phyloP scores from a whole-genome alignment of 2,888 invertebrate species.

The Caenorhabditis imperialis region DNA sequence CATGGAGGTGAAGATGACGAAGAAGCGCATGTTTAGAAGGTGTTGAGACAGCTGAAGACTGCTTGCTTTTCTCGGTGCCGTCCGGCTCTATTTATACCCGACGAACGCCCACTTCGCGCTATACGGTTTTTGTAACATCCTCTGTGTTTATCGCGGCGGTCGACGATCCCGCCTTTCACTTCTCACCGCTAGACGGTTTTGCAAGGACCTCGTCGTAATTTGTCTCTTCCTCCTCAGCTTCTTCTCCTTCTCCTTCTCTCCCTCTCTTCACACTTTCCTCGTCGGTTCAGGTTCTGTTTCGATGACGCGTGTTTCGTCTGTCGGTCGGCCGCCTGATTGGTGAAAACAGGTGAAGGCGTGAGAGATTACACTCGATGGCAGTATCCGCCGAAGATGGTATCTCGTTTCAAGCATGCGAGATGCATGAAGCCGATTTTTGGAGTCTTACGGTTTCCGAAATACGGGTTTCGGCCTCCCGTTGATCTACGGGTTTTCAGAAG shows the following conservation, averaged over 20 bases:
- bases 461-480: conserved; percentile 28
- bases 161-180: conserved; percentile 17
- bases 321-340: conserved; percentile 10
- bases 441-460: conserved; percentile 40
- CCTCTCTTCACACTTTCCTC: too few relatives aligned
- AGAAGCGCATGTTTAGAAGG: conserved; percentile 45
- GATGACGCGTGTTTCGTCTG: conserved; percentile 37
- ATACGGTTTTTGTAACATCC: conserved; percentile 25
- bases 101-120: conserved; percentile 2
- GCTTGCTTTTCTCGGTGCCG: conserved; percentile 23
- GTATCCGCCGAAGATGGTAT: not conserved
- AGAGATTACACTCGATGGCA: conserved; percentile 26
- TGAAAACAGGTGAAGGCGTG: conserved; percentile 37
- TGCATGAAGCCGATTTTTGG: conserved; percentile 34
- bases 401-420: not conserved
- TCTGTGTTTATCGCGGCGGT: conserved; percentile 7
- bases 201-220: conserved; percentile 14
- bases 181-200: conserved; percentile 30
- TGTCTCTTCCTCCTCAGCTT: conserved; percentile 5
- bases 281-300: conserved; percentile 34
- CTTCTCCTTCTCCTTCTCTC: not conserved
- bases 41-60: conserved; percentile 17
- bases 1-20: conserved; percentile 47
- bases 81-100: conserved; percentile 22
- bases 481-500: conserved; percentile 28